Percentiles rank a stretch among this genome's conserved stretches.
Conservation (phyloP, 2,113 vertebrate species). For the Cettia cetti region DNA sequence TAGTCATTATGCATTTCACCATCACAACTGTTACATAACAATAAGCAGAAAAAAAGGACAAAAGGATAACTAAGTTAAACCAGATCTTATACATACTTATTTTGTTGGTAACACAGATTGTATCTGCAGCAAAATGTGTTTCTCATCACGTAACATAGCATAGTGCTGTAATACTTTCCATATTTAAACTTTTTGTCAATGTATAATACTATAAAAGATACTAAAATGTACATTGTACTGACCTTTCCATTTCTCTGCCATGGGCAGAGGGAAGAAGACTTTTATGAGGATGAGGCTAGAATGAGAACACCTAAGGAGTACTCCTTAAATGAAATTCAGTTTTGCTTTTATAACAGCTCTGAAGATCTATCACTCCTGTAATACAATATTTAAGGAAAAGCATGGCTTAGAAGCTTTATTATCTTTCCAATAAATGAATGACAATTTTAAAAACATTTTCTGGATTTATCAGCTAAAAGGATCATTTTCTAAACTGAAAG, state of each 20-base stretch:
- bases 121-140: slow-evolving; percentile 74
- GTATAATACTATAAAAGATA: background rate
- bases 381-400: background rate
- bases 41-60: slow-evolving; percentile 72
- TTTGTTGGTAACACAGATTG: slow-evolving; percentile 71
- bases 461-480: background rate
- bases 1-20: slow-evolving; percentile 64
- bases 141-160: slow-evolving; percentile 68
- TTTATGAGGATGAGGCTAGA: background rate
- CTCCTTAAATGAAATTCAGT: background rate
- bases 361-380: background rate
- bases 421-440: background rate
- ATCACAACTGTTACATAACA: slow-evolving; percentile 71
- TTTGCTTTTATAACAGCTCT: background rate
- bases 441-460: background rate
- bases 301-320: background rate
- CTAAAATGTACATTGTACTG: background rate
- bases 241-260: background rate
- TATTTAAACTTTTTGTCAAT: slow-evolving; percentile 55
- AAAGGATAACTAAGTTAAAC: slow-evolving; percentile 71
- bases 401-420: background rate
- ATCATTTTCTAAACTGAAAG: background rate
- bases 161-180: slow-evolving; percentile 73
- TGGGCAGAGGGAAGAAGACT: background rate
- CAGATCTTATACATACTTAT: slow-evolving; percentile 67